Conservation (phyloP, 1,140 invertebrate species). For the Drosophila trapezifrons region DNA sequence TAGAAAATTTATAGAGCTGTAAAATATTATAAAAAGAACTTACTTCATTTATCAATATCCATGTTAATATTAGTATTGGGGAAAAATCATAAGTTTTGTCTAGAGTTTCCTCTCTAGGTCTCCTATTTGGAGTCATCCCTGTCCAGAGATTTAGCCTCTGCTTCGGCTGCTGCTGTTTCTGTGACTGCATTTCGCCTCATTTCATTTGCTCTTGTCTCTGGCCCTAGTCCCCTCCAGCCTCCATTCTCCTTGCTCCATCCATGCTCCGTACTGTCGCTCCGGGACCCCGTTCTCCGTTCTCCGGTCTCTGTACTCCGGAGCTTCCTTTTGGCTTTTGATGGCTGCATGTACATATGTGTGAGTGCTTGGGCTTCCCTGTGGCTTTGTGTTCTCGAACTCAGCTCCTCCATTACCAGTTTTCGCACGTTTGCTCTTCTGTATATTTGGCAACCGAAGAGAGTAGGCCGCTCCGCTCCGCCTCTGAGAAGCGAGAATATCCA, state of each 20-base stretch:
- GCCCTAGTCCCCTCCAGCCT: not conserved
- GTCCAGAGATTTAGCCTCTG: slow-evolving; percentile 21
- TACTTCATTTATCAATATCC: too few species aligned
- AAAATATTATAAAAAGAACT: too few species aligned
- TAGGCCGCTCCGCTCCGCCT: slow-evolving; percentile 24
- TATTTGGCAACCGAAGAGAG: slow-evolving; percentile 75
- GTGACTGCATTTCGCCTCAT: slow-evolving; percentile 68
- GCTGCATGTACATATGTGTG: slow-evolving; percentile 11
- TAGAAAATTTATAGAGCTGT: too few species aligned
- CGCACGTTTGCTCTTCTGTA: slow-evolving; percentile 47
- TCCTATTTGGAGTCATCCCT: not conserved
- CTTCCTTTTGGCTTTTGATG: slow-evolving; percentile 28
- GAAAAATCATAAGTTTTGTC: too few species aligned
- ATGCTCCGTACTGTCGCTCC: not conserved
- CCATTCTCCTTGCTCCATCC: too few species aligned
- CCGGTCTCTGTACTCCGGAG: slow-evolving; percentile 8
- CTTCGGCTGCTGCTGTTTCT: slow-evolving; percentile 26
- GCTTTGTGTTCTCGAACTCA: slow-evolving; percentile 39
- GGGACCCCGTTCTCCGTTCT: slow-evolving; percentile 13
- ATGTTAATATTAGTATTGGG: too few species aligned
- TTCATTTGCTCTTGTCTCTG: slow-evolving; percentile 54
- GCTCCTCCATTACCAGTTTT: slow-evolving; percentile 75
- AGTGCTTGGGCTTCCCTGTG: slow-evolving; percentile 39
- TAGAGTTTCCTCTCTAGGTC: too few species aligned
- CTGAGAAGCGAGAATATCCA: slow-evolving; percentile 15